Conservation (phyloP, 2,797 vertebrate species). For the Cossypha polioptera region DNA sequence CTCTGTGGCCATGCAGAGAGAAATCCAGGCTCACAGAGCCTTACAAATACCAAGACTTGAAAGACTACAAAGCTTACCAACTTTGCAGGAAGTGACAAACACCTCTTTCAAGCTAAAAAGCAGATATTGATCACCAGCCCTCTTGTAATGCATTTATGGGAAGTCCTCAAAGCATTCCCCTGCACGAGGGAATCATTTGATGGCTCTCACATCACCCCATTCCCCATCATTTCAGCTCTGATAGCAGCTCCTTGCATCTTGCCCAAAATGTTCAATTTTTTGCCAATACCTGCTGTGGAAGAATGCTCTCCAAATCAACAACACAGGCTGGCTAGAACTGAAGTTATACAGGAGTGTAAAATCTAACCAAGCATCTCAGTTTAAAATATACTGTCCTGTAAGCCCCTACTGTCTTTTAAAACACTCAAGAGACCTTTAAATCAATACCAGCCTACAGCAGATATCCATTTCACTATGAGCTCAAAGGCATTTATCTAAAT, state of each 20-base stretch:
- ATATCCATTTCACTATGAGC: conserved; percentile 80
- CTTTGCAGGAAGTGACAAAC: not conserved
- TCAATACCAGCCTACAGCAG: conserved; percentile 80
- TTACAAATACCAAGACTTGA: not conserved
- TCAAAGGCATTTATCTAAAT: conserved; percentile 83
- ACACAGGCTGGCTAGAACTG: not conserved
- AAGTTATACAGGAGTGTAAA: not conserved
- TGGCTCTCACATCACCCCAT: rapidly evolving
- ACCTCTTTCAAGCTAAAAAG: not conserved
- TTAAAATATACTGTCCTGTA: conserved; percentile 48
- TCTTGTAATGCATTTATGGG: not conserved
- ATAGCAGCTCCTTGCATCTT: not conserved
- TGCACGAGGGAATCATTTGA: rapidly evolving
- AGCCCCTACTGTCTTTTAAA: conserved; percentile 68
- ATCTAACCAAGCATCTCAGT: conserved; percentile 33
- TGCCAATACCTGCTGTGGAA: not conserved
- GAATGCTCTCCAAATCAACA: not conserved
- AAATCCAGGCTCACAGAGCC: not conserved
- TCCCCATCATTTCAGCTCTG: not conserved
- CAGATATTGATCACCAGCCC: not conserved
- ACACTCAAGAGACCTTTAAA: conserved; percentile 71
- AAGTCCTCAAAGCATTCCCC: not conserved
- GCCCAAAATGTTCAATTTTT: not conserved
- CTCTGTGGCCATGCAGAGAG: not conserved
- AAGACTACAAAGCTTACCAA: not conserved